These are phyloP conservation scores for Strix uralensis DNA, from an alignment of 2,113 vertebrate species.

Conservation along the genomic window DNA sequence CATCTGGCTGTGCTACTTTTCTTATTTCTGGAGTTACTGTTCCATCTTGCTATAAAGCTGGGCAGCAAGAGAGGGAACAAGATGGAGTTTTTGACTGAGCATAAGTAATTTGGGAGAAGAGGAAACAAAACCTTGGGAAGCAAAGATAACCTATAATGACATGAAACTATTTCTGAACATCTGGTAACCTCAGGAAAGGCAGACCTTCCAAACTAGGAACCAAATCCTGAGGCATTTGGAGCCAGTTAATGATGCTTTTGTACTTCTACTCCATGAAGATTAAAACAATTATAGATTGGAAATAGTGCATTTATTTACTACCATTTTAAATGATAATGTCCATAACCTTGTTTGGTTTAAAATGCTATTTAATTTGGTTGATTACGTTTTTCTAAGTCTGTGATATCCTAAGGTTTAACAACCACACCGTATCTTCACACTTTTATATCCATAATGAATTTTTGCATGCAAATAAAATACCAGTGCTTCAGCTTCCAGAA, in stretches of 20 bases:
- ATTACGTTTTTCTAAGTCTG: background rate
- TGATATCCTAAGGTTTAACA: slow-evolving; percentile 31
- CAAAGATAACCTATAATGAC: background rate
- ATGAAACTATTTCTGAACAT: slow-evolving; percentile 2
- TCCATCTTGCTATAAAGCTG: background rate
- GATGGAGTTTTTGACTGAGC: background rate
- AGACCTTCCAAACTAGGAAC: background rate
- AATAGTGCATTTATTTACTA: background rate
- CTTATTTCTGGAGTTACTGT: background rate
- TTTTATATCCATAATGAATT: slow-evolving; percentile 56
- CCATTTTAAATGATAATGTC: background rate
- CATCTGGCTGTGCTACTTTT: background rate
- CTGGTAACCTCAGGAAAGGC: background rate
- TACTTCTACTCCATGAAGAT: background rate
- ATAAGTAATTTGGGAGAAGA: background rate
- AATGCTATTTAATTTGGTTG: slow-evolving; percentile 24
- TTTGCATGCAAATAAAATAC: slow-evolving; percentile 36
- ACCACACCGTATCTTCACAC: background rate
- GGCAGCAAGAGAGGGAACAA: background rate
- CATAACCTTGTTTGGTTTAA: background rate
- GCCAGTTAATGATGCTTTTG: background rate
- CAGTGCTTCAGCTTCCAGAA: slow-evolving; percentile 26
- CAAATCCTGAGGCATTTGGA: background rate
- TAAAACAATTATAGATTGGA: background rate
- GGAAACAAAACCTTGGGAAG: background rate